Percentiles rank a stretch among this genome's conserved stretches.
Conservation (phyloP, 2,113 vertebrate species). For the Microcebus murinus region DNA sequence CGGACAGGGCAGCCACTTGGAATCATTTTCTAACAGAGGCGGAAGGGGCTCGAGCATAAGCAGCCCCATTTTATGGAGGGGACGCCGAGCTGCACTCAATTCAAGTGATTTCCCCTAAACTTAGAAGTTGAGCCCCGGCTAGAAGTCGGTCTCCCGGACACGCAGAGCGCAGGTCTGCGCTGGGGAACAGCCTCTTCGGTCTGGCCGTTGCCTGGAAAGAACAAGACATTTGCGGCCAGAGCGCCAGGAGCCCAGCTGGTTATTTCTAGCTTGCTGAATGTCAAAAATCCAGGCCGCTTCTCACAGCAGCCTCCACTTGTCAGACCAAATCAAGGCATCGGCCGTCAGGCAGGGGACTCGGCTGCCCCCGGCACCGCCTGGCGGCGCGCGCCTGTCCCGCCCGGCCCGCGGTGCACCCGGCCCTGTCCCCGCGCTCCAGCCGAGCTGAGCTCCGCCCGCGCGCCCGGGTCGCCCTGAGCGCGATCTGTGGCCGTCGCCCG, state of each 20-base stretch:
- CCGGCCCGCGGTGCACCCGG: not conserved
- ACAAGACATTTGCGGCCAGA: not conserved
- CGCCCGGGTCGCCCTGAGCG: rapidly evolving
- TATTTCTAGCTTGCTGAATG: conserved; percentile 70
- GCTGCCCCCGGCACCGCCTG: not conserved
- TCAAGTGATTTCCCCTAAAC: not conserved
- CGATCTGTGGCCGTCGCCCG: not conserved
- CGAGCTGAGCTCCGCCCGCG: not conserved
- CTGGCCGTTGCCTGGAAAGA: not conserved
- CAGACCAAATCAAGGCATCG: conserved; percentile 59
- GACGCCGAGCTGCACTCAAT: not conserved
- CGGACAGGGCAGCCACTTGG: not conserved
- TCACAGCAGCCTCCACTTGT: conserved; percentile 52
- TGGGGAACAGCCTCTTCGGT: not conserved
- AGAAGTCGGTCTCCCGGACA: not conserved
- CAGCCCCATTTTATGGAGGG: not conserved
- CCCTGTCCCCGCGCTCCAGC: not conserved
- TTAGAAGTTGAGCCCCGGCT: not conserved
- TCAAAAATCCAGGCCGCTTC: conserved; percentile 55
- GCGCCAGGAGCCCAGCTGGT: conserved; percentile 33
- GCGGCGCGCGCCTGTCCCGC: not conserved
- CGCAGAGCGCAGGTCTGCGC: not conserved
- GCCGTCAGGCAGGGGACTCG: not conserved
- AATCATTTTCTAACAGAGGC: not conserved
- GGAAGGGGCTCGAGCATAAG: not conserved